phyloP scores from a whole-genome alignment of 2,888 invertebrate species.

The Camptogramma bilineatum region DNA sequence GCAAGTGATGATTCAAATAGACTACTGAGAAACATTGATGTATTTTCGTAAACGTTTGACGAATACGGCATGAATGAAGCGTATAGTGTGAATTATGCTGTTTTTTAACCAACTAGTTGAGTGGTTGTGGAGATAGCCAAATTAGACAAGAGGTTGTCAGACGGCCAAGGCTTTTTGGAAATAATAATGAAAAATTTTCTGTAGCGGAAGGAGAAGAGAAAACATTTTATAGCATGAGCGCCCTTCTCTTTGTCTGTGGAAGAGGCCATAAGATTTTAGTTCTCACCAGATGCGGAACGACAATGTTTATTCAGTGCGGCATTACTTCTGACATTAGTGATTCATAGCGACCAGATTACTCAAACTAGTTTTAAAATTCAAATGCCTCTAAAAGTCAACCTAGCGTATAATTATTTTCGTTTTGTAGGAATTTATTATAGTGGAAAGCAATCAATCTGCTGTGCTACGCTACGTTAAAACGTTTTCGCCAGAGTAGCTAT shows the following conservation, averaged over 20 bases:
- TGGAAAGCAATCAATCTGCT: slow-evolving; percentile 38
- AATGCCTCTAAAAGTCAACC: slow-evolving; percentile 37
- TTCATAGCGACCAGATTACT: slow-evolving; percentile 31
- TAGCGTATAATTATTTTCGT: slow-evolving; percentile 38
- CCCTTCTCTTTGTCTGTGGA: background rate
- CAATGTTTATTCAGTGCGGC: slow-evolving; percentile 26
- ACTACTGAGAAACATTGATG: background rate
- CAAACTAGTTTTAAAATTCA: slow-evolving; percentile 37
- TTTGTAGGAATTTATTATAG: slow-evolving; percentile 40
- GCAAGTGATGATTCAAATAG: background rate
- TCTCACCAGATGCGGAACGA: slow-evolving; percentile 21
- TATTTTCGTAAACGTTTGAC: background rate
- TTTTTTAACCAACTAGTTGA: background rate
- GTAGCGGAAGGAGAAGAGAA: background rate
- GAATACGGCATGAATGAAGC: background rate
- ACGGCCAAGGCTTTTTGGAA: background rate
- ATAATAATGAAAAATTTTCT: background rate
- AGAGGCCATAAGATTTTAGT: slow-evolving; percentile 10
- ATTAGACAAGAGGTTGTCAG: background rate
- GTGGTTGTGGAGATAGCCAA: background rate
- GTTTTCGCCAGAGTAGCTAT: slow-evolving; percentile 32
- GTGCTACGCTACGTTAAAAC: slow-evolving; percentile 40
- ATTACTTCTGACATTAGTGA: slow-evolving; percentile 34
- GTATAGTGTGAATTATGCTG: background rate
- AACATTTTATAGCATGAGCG: background rate